Conservation (phyloP, 2,888 invertebrate genomes). For the Alitta virens region DNA sequence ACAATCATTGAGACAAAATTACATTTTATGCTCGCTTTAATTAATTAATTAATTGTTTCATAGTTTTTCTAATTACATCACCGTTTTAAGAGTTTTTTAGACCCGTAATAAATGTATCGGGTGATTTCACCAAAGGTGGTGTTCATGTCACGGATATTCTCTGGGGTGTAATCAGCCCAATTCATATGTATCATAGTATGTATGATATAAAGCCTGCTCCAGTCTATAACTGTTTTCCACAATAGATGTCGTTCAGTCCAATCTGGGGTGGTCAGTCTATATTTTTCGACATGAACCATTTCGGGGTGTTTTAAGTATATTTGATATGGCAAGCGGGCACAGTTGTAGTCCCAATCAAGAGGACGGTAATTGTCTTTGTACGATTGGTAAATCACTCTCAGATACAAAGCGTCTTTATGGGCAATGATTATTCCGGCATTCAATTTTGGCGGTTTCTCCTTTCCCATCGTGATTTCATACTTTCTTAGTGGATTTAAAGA, state of each 20-base stretch:
- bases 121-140: constrained; percentile 27
- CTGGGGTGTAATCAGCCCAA: constrained; percentile 17
- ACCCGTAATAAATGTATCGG: constrained; percentile 28
- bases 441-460: constrained; percentile 27
- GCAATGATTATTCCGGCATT: constrained; percentile 29
- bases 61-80: no score
- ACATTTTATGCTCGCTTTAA: no score
- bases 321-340: constrained; percentile 25
- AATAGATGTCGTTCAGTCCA: constrained; percentile 22
- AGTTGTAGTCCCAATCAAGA: constrained; percentile 30
- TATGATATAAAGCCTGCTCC: constrained; percentile 25
- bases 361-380: constrained; percentile 27
- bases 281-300: constrained; percentile 25
- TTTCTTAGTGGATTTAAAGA: constrained; percentile 25
- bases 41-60: no score
- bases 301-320: constrained; percentile 24
- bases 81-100: constrained; percentile 7
- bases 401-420: constrained; percentile 20
- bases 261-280: constrained; percentile 26
- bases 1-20: no score
- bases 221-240: constrained; percentile 27
- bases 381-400: constrained; percentile 23
- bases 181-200: constrained; percentile 27
- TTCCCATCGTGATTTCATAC: constrained; percentile 27
- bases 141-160: constrained; percentile 19